phyloP scores from a whole-genome alignment of 1,140 invertebrate species.

The Drosophila funebris region DNA sequence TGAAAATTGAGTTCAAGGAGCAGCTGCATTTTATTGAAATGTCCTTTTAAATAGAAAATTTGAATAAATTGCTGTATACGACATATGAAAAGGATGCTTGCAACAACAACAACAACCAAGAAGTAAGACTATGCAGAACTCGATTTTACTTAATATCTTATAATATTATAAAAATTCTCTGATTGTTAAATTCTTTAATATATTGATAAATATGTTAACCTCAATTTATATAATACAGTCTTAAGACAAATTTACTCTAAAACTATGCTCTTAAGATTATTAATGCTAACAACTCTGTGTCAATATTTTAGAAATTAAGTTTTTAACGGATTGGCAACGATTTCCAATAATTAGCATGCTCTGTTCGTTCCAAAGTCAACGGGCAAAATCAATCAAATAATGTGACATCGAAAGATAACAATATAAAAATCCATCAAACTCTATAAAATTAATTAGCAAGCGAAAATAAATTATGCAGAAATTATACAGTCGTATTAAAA shows the following conservation, averaged over 20 bases:
- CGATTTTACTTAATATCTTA: no score
- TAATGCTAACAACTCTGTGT: background rate
- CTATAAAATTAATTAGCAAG: conserved; percentile 46
- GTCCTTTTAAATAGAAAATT: no score
- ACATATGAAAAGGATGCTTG: no score
- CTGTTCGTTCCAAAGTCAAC: conserved; percentile 20
- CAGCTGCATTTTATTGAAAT: background rate
- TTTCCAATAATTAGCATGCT: conserved; percentile 23
- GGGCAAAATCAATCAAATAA: conserved; percentile 58
- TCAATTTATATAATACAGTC: background rate
- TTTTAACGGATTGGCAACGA: conserved; percentile 17
- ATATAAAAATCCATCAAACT: conserved; percentile 60
- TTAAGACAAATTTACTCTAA: background rate
- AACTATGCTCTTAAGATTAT: background rate
- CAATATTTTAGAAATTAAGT: conserved; percentile 3
- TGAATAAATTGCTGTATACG: background rate
- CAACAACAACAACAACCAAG: no score
- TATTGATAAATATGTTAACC: no score
- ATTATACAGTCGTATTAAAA: conserved; percentile 45
- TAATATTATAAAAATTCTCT: no score
- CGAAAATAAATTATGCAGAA: conserved; percentile 65
- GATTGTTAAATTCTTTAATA: no score
- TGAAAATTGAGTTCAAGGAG: background rate
- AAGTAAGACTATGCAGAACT: no score
- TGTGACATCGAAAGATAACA: conserved; percentile 50